Base-by-base conservation (phyloP, 2,113 vertebrate genomes). In the Hemichromis elongatus region DNA sequence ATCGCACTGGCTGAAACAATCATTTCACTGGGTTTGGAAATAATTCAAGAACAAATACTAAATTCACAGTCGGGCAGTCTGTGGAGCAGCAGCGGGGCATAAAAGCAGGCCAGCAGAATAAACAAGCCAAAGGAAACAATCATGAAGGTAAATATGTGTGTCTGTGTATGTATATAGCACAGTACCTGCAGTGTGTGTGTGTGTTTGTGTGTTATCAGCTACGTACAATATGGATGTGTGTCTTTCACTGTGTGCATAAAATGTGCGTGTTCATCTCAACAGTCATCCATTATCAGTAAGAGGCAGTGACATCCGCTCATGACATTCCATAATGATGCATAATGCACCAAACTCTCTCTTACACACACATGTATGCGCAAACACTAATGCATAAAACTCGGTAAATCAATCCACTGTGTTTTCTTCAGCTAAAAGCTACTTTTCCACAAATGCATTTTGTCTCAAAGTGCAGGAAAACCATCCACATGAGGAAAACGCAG, bases 361-460 rank as follows among this genome's bases (percentile, higher is more conserved):
- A 70, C 83, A 82, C 82, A 57, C 80, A 80, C 86, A 73, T 33
- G 70, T 81, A 54, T 68, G 83, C 59, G 4, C 45, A 77, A 56
- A 70, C 50, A 59, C 6, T 94, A 94, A 94, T 94, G 93, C 88
- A 87, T 82, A 86, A 91, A 91, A 92, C 82, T 86, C 92, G 86
- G 92, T 93, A 91, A 94, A 94, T 94, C 93, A 88, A 92, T 95
- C 87, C 55, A 79, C 16, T 81, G 54, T 50, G 90, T 80, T 79
- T 92, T 88, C 50, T 82, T 86, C 33, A 35, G 90, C 92, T 94
- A 90, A 93, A 91, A 94, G 94, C 90, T 78, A 75, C 91, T 92
- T 93, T 93, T 94, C 52, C 86, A 86, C 84, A 94, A 95, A 93
- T 86, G 90, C 88, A 86, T 93, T 92, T 92, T 78, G 89, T 83